Evolutionary conservation across 2,113 vertebrate genomes (phyloP).

Genomic region (Phocoena phocoena): DNA sequence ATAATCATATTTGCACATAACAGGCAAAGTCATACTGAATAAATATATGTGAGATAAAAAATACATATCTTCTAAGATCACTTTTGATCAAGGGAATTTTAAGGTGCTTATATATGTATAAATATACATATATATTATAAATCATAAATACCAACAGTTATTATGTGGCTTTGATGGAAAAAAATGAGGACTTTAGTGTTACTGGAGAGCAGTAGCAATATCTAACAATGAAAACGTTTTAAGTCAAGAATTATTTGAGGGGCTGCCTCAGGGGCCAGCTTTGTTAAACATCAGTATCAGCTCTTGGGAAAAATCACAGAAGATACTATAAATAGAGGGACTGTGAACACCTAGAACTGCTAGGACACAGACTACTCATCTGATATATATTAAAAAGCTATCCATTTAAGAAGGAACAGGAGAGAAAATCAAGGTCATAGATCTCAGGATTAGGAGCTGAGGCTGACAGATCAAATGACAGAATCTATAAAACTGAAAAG

Average conservation of each 20-base stretch:
- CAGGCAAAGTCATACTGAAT: neutral
- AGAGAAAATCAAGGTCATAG: conserved; percentile 4
- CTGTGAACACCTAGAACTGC: neutral
- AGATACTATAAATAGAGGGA: neutral
- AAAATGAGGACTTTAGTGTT: neutral
- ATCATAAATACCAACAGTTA: neutral
- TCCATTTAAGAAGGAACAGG: neutral
- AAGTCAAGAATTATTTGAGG: neutral
- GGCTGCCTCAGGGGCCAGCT: neutral
- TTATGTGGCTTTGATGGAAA: neutral
- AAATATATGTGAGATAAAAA: neutral
- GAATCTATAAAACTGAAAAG: neutral
- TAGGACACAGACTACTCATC: neutral
- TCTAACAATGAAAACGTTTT: neutral
- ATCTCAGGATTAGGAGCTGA: neutral
- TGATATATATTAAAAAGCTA: neutral
- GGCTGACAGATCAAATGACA: neutral
- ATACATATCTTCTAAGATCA: neutral
- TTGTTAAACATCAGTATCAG: neutral
- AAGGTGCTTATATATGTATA: neutral
- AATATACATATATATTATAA: neutral
- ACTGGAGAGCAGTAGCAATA: neutral
- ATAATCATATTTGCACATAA: neutral
- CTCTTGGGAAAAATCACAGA: neutral
- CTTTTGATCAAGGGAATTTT: neutral